These are phyloP conservation scores for Hirudo medicinalis DNA, from an alignment of 1,140 invertebrate genomes.

Conservation along the genomic window DNA sequence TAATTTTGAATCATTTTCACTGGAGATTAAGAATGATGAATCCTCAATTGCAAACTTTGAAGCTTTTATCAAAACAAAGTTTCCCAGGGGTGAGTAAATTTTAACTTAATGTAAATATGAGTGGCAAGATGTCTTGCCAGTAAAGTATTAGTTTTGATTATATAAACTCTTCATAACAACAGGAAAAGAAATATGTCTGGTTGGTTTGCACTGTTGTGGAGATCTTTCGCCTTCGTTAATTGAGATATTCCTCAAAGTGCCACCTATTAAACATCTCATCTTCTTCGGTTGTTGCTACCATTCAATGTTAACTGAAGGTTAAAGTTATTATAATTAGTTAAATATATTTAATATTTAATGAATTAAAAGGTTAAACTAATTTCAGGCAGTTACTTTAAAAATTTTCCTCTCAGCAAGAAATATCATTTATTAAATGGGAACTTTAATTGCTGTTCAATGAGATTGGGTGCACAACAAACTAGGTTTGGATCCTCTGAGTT, in stretches of 20 bases:
- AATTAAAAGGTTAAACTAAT: not conserved
- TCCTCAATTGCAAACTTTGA: not conserved
- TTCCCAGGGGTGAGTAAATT: not conserved
- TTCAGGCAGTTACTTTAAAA: conserved; percentile 20
- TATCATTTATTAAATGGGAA: conserved; percentile 9
- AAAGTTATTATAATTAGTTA: not conserved
- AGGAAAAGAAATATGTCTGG: conserved; percentile 27
- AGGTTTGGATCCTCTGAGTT: conserved; percentile 25
- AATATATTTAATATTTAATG: conserved; percentile 12
- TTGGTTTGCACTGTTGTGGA: conserved; percentile 39
- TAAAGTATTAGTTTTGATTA: not conserved
- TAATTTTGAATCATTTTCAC: conserved; percentile 4
- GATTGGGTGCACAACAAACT: conserved; percentile 35
- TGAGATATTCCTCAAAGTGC: conserved; percentile 26
- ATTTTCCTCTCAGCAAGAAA: conserved; percentile 28
- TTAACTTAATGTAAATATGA: not conserved
- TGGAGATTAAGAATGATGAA: not conserved
- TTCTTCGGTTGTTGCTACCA: conserved; percentile 39
- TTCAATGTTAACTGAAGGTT: conserved; percentile 30
- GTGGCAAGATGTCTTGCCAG: not conserved
- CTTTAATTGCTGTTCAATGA: conserved; percentile 22
- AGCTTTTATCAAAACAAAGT: not conserved
- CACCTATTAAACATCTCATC: conserved; percentile 28
- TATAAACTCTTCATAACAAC: not conserved
- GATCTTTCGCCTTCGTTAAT: conserved; percentile 36